These are phyloP conservation scores for Pleuronectes platessa DNA, from an alignment of 2,113 vertebrate species.

Conservation along the genomic window DNA sequence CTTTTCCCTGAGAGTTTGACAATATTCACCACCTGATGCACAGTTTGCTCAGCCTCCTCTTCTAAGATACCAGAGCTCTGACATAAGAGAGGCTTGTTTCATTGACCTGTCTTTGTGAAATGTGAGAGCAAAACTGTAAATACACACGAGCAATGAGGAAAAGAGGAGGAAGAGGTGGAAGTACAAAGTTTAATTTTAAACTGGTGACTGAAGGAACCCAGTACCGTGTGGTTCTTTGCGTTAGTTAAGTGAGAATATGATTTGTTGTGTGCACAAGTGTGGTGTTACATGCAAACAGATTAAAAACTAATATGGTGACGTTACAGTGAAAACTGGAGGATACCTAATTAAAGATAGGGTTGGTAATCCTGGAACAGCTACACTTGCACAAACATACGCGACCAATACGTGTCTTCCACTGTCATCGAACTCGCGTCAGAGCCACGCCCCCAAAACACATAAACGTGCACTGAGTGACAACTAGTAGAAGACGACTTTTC, in stretches of 20 bases:
- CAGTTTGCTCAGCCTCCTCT: neutral
- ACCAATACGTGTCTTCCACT: too few species aligned
- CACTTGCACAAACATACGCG: too few species aligned
- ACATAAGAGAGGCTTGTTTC: conserved; percentile 23
- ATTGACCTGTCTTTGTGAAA: conserved; percentile 1
- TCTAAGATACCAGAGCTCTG: neutral
- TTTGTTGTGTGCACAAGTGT: conserved; percentile 24
- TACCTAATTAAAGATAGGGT: conserved; percentile 1
- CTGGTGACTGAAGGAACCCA: conserved; percentile 46
- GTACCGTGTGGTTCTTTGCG: conserved; percentile 25
- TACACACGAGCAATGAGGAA: conserved; percentile 31
- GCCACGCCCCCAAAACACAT: too few species aligned
- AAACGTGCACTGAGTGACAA: too few species aligned
- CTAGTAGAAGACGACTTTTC: too few species aligned
- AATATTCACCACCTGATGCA: conserved; percentile 14
- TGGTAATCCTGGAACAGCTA: neutral
- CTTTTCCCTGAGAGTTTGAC: neutral
- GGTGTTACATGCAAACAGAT: conserved; percentile 53
- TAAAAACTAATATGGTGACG: conserved; percentile 26
- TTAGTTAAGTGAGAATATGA: conserved; percentile 28
- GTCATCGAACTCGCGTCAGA: too few species aligned
- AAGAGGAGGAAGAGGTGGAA: conserved; percentile 15
- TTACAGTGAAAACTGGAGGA: conserved; percentile 28
- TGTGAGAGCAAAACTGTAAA: conserved; percentile 15
- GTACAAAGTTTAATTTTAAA: conserved; percentile 71